phyloP scores from a whole-genome alignment of 2,888 invertebrate species.

The Tinea pellionella region DNA sequence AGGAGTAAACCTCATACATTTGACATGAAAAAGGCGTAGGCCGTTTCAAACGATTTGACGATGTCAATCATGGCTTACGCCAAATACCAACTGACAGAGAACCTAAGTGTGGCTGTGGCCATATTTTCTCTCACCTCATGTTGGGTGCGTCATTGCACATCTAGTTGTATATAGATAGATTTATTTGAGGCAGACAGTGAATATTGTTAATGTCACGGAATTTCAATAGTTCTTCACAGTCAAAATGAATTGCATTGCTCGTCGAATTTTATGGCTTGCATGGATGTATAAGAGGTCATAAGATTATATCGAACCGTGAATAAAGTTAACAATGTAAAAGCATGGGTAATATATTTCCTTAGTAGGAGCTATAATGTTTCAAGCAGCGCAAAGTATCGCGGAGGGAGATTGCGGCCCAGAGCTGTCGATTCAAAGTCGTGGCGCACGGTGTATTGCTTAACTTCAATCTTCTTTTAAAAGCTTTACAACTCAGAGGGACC shows the following conservation, averaged over 20 bases:
- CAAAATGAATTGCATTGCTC: neutral
- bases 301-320: neutral
- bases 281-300: neutral
- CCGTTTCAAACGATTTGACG: too few species aligned
- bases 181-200: too few species aligned
- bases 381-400: conserved; percentile 7
- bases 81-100: too few species aligned
- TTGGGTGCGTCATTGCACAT: too few species aligned
- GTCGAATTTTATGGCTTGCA: neutral
- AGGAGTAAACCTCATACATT: too few species aligned
- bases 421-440: conserved; percentile 6
- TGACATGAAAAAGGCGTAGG: too few species aligned
- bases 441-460: neutral
- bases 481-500: conserved; percentile 12
- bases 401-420: conserved; percentile 4
- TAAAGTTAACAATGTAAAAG: neutral
- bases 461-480: conserved; percentile 12
- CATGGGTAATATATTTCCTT: neutral
- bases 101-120: too few species aligned
- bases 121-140: too few species aligned
- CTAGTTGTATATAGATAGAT: too few species aligned
- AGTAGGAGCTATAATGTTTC: conserved; percentile 1
- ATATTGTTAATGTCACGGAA: too few species aligned
- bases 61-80: too few species aligned
- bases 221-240: too few species aligned